phyloP scores from a whole-genome alignment of 2,888 invertebrate species.

The Rosalia funebris region DNA sequence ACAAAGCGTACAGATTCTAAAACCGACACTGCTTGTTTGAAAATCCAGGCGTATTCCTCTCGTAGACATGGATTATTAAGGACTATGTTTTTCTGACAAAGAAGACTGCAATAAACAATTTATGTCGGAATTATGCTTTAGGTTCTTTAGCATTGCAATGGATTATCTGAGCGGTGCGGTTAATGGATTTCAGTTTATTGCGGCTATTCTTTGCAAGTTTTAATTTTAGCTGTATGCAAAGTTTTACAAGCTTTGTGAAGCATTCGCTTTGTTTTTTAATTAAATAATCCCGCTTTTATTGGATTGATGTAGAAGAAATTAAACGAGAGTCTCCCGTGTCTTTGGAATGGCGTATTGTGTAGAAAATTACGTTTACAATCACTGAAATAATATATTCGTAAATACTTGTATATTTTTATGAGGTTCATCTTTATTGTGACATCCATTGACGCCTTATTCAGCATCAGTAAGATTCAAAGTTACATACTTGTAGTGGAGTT shows the following conservation, averaged over 20 bases:
- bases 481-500: no score
- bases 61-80: neutral
- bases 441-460: no score
- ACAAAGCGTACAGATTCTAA: constrained; percentile 58
- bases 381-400: no score
- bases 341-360: no score
- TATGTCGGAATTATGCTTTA: neutral
- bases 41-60: neutral
- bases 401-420: no score
- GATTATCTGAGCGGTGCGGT: neutral
- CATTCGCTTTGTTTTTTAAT: neutral
- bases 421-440: no score
- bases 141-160: neutral
- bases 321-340: no score
- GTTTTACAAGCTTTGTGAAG: neutral
- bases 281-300: neutral
- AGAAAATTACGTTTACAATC: no score
- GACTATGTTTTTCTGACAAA: neutral
- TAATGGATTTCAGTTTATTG: constrained; percentile 10
- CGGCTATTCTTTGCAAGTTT: constrained; percentile 10
- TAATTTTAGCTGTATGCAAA: constrained; percentile 3
- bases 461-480: no score
- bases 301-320: neutral
- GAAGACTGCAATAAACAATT: neutral
- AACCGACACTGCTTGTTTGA: constrained; percentile 36